Evolutionary conservation across 1,140 invertebrate species (phyloP), one percentile per base, ranked within the genome.

Genomic region (Lerema accius): DNA sequence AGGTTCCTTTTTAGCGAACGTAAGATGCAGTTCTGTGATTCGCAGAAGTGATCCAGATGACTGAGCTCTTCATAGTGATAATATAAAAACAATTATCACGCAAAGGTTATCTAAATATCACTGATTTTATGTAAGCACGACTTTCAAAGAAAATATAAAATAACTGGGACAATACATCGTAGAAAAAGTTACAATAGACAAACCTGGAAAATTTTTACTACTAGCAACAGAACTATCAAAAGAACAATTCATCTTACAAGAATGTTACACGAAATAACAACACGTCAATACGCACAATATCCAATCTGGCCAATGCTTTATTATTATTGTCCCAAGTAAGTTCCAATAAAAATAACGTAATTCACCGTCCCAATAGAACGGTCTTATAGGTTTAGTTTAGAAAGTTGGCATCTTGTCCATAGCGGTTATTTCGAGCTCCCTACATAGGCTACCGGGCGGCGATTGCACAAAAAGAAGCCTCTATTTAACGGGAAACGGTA

Each of bases 381-480:
- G 56, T 80, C 78, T 86, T 86, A 84, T 87, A 84, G 82, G 77
- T 86, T 85, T 86, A 86, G 84, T 88, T 89, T 89, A 86, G 86
- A 89, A 89, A 89, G 86, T 89, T 86, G 84, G 80, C 84, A 86
- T 86, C 84, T 87, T 87, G 83, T 87, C 82, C 73, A 69, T 85
- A 84, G 86, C 80, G 81, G 84, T 85, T 86, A 82, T 82, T 82
- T 81, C 76, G 78, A 76, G 78, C 78, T 82, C 79, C 81, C 76
- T 84, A 80, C 79, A 80, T 80, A 80, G 78, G 78, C 79, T 83
- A 78, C 80, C 73, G 77, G 76, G 65, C 76, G 73, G 73, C 71
- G 68, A 69, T 72, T 77, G 67, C 69, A 80, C 71, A 86, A 86
- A 89, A 80, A 82, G 79, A 81, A 86, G 80, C 73, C 78, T 82